phyloP scores from a whole-genome alignment of 2,113 vertebrate genomes.

The Pseudopodoces humilis region DNA sequence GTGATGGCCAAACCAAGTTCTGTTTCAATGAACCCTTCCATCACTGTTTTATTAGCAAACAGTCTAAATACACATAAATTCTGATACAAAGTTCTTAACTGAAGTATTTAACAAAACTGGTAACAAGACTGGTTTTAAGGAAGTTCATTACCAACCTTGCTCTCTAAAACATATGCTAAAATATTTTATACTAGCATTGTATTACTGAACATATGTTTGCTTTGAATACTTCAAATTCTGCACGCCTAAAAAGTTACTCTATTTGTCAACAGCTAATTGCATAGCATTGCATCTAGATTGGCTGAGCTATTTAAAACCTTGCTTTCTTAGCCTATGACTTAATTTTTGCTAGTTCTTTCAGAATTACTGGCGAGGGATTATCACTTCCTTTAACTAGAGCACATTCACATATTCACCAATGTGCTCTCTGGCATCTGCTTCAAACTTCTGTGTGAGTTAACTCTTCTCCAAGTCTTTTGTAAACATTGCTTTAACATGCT shows the following conservation, averaged over 20 bases:
- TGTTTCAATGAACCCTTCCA: background rate
- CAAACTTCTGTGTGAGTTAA: background rate
- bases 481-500: background rate
- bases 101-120: background rate
- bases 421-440: background rate
- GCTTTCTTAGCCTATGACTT: background rate
- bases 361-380: background rate
- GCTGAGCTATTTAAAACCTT: background rate
- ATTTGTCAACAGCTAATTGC: background rate
- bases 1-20: background rate
- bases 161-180: background rate
- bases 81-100: background rate
- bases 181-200: background rate
- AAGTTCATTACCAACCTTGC: background rate
- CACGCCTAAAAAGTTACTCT: background rate
- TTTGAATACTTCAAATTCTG: background rate
- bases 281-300: background rate
- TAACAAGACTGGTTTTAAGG: background rate
- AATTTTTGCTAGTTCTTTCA: background rate
- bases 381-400: background rate
- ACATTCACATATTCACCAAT: background rate
- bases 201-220: background rate
- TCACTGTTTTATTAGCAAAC: background rate
- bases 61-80: background rate
- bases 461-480: background rate